phyloP scores from a whole-genome alignment of 2,113 vertebrate species.

The Bucco capensis region DNA sequence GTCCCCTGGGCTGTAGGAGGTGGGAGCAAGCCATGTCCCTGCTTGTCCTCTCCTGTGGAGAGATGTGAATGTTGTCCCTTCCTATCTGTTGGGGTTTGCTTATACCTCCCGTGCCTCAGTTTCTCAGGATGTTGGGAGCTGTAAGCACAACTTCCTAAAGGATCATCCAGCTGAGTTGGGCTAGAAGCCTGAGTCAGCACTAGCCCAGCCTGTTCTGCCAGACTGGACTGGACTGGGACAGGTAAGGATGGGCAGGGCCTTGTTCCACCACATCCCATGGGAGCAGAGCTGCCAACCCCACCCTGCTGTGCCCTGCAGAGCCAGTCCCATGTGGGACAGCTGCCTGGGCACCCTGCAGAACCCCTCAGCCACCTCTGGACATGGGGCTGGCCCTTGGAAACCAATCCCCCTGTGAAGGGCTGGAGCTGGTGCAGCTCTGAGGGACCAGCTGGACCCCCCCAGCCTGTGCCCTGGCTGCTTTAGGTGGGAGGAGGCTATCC shows the following conservation, averaged over 20 bases:
- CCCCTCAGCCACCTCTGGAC: too few relatives aligned
- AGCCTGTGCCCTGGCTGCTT: not conserved
- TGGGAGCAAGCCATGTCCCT: rapidly evolving
- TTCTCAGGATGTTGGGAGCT: not conserved
- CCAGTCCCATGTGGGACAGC: rapidly evolving
- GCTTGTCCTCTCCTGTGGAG: not conserved
- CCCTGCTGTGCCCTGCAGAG: not conserved
- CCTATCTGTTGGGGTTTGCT: not conserved
- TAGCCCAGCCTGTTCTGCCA: not conserved
- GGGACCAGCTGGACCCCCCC: not conserved
- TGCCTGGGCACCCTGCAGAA: not conserved
- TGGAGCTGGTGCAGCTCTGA: not conserved
- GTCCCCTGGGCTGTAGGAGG: not conserved
- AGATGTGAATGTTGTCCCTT: not conserved
- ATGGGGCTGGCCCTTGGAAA: not conserved
- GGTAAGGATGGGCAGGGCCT: not conserved
- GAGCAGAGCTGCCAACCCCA: not conserved
- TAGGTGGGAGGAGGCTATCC: not conserved
- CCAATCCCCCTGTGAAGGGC: not conserved
- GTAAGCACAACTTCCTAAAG: not conserved
- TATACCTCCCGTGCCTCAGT: not conserved
- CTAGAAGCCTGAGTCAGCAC: not conserved
- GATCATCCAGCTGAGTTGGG: not conserved
- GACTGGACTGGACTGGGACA: rapidly evolving
- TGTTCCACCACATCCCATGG: not conserved